Base-by-base conservation (phyloP, 2,113 vertebrate species). In the Neopipo cinnamomea region DNA sequence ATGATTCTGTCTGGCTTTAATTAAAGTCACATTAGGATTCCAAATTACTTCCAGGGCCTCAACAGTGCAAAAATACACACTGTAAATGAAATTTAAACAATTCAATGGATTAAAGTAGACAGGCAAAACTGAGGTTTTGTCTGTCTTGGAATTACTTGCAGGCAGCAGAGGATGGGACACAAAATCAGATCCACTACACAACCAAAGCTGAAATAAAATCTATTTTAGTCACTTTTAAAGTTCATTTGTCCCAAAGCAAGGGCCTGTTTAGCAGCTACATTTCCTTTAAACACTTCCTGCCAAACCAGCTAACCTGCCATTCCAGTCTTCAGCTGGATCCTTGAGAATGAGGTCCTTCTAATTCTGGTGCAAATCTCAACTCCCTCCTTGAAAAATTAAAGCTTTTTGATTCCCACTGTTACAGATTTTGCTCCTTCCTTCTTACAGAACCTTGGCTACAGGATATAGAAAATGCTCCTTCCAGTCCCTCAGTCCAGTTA, bases 101-200 rank as follows among this genome's bases (percentile, higher is more conserved):
- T 16, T 82, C 22, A 82, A 1, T 23, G 4, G 42, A 65, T 50
- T 88, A 47, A 58, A 70, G 24, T 6, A 70, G 17, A 89, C 5
- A 79, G 37, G 53, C 58, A 72, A 63, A 82, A 44, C 13, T 31
- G 30, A 59, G n/a, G 22, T 46, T 59, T 80, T 56, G 31, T 42
- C 71, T 74, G 8, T 18, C 31, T 25, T 50, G 50, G 41, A 71
- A 44, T n/a, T 31, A 92, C 28, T 61, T 70, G 42, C 3, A 3
- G 35, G 23, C 16, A 46, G 37, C 1, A 1, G 18, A 4, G 25
- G 18, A 55, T 0, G 2, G 39, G 15, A 58, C 42, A 71, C n/a
- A 77, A 77, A 72, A 78, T 59, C 41, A 70, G 88, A 66, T n/a
- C 33, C 31, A 50, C 65, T 41, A 62, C 35, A 61, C 41, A 82